Evolutionary conservation across 2,797 vertebrate genomes (phyloP).

Genomic region (Geotrypetes seraphini): DNA sequence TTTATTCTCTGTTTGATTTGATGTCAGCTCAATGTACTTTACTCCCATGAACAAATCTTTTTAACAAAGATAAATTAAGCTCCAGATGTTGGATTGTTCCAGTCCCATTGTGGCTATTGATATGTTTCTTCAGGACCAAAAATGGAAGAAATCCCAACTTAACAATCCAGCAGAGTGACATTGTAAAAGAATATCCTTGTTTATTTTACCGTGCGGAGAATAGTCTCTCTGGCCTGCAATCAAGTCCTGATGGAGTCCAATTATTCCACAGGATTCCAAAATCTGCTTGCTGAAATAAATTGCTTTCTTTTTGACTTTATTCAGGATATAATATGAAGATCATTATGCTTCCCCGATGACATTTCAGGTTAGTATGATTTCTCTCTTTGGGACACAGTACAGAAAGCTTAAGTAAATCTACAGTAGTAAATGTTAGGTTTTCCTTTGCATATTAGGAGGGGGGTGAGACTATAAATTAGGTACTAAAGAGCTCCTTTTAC

Average conservation of each 20-base stretch:
- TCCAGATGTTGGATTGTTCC: background rate
- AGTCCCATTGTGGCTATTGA: background rate
- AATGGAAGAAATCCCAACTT: constrained; percentile 15
- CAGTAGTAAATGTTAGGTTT: no score
- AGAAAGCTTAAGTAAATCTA: no score
- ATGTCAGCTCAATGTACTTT: constrained; percentile 6
- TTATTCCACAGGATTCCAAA: no score
- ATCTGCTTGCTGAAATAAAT: no score
- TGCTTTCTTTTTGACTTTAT: no score
- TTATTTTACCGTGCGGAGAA: constrained; percentile 3
- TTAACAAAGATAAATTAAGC: constrained; percentile 1
- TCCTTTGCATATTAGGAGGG: no score
- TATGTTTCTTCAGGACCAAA: constrained; percentile 15
- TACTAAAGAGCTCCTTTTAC: no score
- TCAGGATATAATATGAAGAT: no score
- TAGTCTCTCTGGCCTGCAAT: background rate
- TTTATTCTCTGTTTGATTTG: constrained; percentile 14
- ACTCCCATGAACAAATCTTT: constrained; percentile 1
- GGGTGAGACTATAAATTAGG: no score
- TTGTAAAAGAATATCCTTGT: background rate
- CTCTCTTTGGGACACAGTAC: no score
- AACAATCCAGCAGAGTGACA: background rate
- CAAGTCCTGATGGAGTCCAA: background rate
- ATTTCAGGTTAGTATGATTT: no score
- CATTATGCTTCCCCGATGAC: no score